Percentiles rank a stretch among this genome's conserved stretches.
Evolutionary conservation across 2,113 vertebrate species (phyloP).

Genomic region (Siniperca knerii): DNA sequence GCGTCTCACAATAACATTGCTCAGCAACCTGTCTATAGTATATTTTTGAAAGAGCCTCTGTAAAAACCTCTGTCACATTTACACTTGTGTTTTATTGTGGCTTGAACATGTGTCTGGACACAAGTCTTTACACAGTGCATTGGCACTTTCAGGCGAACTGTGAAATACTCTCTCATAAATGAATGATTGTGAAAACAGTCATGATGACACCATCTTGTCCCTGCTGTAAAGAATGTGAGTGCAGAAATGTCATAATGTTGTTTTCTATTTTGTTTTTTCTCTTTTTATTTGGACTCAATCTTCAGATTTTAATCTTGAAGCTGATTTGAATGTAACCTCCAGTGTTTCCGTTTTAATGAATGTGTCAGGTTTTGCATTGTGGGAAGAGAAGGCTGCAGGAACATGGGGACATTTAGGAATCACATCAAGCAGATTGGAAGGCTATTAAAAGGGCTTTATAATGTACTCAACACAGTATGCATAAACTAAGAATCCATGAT

Average conservation of each 20-base stretch:
- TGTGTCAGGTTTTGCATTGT: constrained; percentile 16
- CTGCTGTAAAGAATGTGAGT: not conserved
- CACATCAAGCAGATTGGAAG: not conserved
- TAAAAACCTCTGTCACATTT: not conserved
- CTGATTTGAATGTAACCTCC: constrained; percentile 35
- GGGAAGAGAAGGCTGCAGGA: constrained; percentile 27
- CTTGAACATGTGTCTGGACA: not conserved
- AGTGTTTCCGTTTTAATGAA: constrained; percentile 8
- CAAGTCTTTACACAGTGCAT: not conserved
- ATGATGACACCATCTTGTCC: not conserved
- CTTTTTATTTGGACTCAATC: constrained; percentile 23
- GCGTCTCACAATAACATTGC: not conserved
- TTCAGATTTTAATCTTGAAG: constrained; percentile 32
- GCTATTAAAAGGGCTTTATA: constrained; percentile 11
- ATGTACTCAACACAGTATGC: constrained; percentile 7
- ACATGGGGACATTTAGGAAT: constrained; percentile 25
- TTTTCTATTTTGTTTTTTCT: not conserved
- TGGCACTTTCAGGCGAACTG: not conserved
- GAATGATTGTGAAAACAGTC: not conserved
- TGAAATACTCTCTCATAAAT: not conserved
- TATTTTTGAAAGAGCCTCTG: not conserved
- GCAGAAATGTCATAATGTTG: not conserved
- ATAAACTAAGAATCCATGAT: not conserved
- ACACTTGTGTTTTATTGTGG: not conserved
- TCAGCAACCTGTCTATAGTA: not conserved